A percentile compares a stretch with the other conserved stretches of the same genome.
phyloP scores from a whole-genome alignment of 1,140 invertebrate species.

The Aphelinus certus region DNA sequence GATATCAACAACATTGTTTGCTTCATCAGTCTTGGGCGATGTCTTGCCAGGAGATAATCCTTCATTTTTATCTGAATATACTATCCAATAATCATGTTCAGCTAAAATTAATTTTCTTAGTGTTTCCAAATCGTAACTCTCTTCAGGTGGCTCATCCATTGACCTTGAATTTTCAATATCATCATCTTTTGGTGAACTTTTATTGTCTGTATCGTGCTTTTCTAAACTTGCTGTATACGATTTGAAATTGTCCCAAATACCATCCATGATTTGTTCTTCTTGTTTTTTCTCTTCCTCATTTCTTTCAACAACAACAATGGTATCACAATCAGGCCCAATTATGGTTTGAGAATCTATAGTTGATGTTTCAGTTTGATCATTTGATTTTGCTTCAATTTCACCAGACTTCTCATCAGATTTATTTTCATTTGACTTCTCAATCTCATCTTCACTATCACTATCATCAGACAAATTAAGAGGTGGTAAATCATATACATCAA shows the following conservation, averaged over 20 bases:
- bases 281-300: constrained; percentile 65
- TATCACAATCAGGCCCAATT: constrained; percentile 38
- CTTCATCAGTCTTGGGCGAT: constrained; percentile 34
- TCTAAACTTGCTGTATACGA: constrained; percentile 71
- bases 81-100: constrained; percentile 68
- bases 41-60: constrained; percentile 33
- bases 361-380: constrained; percentile 11
- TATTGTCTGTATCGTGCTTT: no score
- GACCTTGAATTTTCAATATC: neutral
- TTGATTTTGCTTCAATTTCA: constrained; percentile 9
- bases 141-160: constrained; percentile 11
- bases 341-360: constrained; percentile 18
- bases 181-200: neutral
- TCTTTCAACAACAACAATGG: constrained; percentile 51
- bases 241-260: constrained; percentile 87
- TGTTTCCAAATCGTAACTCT: constrained; percentile 45
- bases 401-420: constrained; percentile 33
- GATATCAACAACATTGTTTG: constrained; percentile 51
- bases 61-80: constrained; percentile 52
- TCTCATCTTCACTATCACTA: constrained; percentile 76
- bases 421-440: constrained; percentile 49
- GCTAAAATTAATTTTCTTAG: constrained; percentile 58
- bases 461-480: constrained; percentile 83
- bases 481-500: constrained; percentile 77
- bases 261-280: constrained; percentile 66